Evolutionary conservation across 2,888 invertebrate species (phyloP), one percentile per base, ranked within the genome.

Genomic region (Pyrrhia umbra): DNA sequence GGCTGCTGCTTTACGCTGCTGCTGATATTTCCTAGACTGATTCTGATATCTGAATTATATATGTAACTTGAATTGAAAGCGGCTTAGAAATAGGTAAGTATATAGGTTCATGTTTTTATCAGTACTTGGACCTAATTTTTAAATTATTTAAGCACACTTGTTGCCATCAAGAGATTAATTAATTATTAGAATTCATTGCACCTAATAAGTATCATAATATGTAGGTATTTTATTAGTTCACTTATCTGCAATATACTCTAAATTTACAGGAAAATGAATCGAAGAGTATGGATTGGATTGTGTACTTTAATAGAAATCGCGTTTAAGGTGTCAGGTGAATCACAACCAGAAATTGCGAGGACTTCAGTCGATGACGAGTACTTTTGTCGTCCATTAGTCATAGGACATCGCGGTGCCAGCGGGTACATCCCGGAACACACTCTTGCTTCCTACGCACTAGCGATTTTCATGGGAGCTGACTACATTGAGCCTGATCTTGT

Each of bases 381-480:
- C 46, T 85, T 85, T 54, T 89, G 92, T 68, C 77, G 81, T 9
- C 90, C 89, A 1, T 55, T 90, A 10, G 85, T 92, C 1, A 90
- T 93, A 25, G 93, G 90, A 2, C 93, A 93, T 61, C 86, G 94
- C 5, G 94, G 94, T 1, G 93, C 94, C 20, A 92, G 93, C 39
- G 94, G 94, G 1, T 94, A 94, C 67, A 90, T 91, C 0, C 93
- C 94, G 0, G 94, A 95, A 71, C 94, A 95, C 68, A 95, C 94
- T 0, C 86, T 93, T 15, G 94, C 90, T 3, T 87, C 94, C 1
- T 95, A 94, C 66, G 90, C 93, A 0, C 84, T 95, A 2, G 91
- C 94, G 1, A 86, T 93, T 50, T 89, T 91, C 0, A 88, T 94
- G 90, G 94, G 93, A 1, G 89, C 93, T 1, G 94, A 94, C 79